Evolutionary conservation across 2,113 vertebrate species (phyloP).

Genomic region (Hippocampus mohnikei): DNA sequence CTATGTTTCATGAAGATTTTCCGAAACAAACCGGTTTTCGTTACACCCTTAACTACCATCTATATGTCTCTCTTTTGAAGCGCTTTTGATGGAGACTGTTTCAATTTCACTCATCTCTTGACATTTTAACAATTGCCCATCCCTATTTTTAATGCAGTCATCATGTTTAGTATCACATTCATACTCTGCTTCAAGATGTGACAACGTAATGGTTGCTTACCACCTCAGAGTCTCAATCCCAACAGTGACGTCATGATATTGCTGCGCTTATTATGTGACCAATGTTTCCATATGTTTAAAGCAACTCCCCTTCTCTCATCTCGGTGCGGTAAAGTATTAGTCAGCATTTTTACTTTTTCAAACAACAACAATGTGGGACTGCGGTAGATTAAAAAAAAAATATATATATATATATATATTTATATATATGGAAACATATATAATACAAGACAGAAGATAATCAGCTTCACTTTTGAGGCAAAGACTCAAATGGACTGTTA

Average conservation of each 20-base stretch:
- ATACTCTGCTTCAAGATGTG: neutral
- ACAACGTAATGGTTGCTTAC: neutral
- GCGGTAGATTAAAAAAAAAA: too few species aligned
- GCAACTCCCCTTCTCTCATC: neutral
- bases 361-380: too few species aligned
- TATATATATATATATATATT: too few species aligned
- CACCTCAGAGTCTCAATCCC: neutral
- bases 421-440: too few species aligned
- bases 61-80: neutral
- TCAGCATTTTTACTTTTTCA: neutral
- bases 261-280: neutral
- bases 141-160: neutral
- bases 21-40: too few species aligned
- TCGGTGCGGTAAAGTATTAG: neutral
- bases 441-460: too few species aligned
- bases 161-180: neutral
- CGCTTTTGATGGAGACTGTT: neutral
- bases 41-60: too few species aligned
- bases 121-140: neutral
- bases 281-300: neutral
- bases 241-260: neutral
- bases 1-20: too few species aligned
- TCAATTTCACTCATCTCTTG: neutral
- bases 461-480: too few species aligned
- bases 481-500: too few species aligned